These are phyloP conservation scores for Catharus minimus DNA, from an alignment of 2,113 vertebrate species.

Conservation along the genomic window DNA sequence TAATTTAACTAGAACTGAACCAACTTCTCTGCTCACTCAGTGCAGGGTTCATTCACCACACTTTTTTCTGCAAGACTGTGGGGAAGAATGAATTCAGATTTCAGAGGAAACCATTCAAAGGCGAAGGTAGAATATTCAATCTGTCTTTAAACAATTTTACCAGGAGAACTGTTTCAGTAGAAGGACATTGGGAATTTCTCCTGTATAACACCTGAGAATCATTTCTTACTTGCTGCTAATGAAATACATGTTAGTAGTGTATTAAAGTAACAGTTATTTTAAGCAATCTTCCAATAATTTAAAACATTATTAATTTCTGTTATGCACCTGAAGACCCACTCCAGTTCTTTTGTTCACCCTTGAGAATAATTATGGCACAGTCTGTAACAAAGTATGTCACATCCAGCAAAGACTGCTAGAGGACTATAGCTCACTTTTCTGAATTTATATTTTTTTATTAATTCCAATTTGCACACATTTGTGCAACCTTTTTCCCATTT, in stretches of 20 bases:
- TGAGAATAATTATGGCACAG: background rate
- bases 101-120: background rate
- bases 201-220: background rate
- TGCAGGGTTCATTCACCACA: background rate
- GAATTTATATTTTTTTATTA: background rate
- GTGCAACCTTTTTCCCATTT: background rate
- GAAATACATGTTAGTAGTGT: background rate
- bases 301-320: background rate
- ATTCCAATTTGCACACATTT: background rate
- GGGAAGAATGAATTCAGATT: background rate
- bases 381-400: background rate
- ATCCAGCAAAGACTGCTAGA: background rate
- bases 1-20: background rate
- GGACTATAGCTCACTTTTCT: background rate
- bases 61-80: background rate
- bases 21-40: background rate
- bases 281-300: background rate
- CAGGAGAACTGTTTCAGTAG: background rate
- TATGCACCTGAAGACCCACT: background rate
- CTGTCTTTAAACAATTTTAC: background rate
- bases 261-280: background rate
- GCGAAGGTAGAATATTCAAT: background rate
- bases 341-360: background rate
- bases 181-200: background rate
- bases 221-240: background rate